Base-by-base conservation (phyloP, 1,140 invertebrate genomes). In the Leptinotarsa undecemlineata region DNA sequence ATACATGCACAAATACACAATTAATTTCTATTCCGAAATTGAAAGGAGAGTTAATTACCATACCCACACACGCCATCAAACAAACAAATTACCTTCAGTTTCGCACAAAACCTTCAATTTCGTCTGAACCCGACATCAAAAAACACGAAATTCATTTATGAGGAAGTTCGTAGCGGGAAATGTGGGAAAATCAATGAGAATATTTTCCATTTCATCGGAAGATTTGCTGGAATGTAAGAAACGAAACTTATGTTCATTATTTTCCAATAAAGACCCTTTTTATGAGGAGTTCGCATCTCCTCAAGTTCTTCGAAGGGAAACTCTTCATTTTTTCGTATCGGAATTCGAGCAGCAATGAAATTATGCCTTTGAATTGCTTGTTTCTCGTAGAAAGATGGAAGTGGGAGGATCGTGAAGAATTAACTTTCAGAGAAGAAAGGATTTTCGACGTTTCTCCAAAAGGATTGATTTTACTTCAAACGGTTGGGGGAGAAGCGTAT, bases 61-160 rank as follows among this genome's bases (percentile, higher is more conserved):
- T 42, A 26, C 64, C 23, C 64, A 57, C 42, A 67, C 21, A 67
- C 42, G 64, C 64, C 23, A 67, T 63, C 42, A 67, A 67, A 67
- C 64, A 33, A 67, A 67, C 26, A 26, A 67, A 67, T 67, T 67
- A 67, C 64, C 23, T 67, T 17, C 64, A 67, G 26, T 67, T 67
- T 23, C 64, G n/a, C 19, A 67, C 23, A 26, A 21, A 67, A 67
- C 64, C 64, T 67, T 33, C 64, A 67, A 67, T 67, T 67, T 67
- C 51, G n/a, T 57, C 51, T 57, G 51, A 15, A 57, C 1, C 51
- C n/a, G 51, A 57, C n/a, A 57, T 57, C 51, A 57, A 42, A 57
- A 57, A 19, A 57, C 51, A 19, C 51, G 15, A 57, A 19, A 57
- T 57, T 57, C 51, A 57, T n/a, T 57, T 57, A 57, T 57, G 51